Evolutionary conservation across 2,888 invertebrate species (phyloP).

Genomic region (Andrena bucephala): DNA sequence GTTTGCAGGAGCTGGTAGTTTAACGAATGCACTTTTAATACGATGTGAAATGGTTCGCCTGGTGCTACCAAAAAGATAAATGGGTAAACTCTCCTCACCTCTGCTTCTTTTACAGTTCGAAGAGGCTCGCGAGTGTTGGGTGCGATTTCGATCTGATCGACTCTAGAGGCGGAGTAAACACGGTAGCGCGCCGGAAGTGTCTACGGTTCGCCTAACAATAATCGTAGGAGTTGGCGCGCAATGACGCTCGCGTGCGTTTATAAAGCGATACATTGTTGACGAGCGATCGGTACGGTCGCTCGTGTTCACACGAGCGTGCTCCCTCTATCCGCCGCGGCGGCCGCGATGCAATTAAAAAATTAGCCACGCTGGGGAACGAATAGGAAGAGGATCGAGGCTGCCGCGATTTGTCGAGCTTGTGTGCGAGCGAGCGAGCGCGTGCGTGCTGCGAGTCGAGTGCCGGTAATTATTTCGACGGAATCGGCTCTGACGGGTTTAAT

Average conservation of each 20-base stretch:
- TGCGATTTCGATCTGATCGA: background rate
- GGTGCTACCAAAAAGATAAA: background rate
- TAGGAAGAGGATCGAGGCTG: constrained; percentile 53
- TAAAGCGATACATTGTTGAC: constrained; percentile 55
- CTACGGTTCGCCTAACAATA: background rate
- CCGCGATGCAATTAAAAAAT: constrained; percentile 73
- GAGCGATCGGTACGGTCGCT: constrained; percentile 23
- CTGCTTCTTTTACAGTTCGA: background rate
- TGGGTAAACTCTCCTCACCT: background rate
- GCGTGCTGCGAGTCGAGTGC: constrained; percentile 59
- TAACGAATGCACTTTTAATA: too few species aligned
- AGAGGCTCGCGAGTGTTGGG: background rate
- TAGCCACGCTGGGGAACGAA: constrained; percentile 70
- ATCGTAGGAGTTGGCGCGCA: constrained; percentile 1
- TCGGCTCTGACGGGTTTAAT: constrained; percentile 77
- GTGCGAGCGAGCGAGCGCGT: constrained; percentile 47
- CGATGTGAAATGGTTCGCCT: too few species aligned
- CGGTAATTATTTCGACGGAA: constrained; percentile 79
- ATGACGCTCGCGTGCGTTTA: constrained; percentile 27
- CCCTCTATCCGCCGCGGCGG: constrained; percentile 11
- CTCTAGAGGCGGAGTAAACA: background rate
- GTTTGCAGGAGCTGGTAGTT: constrained; percentile 13
- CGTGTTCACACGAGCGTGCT: constrained; percentile 55
- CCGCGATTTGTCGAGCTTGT: constrained; percentile 60
- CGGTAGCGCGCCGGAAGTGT: background rate